Percentiles rank a stretch among this genome's conserved stretches.
Conservation (phyloP, 2,797 vertebrate genomes). For the Babyrousa celebensis region DNA sequence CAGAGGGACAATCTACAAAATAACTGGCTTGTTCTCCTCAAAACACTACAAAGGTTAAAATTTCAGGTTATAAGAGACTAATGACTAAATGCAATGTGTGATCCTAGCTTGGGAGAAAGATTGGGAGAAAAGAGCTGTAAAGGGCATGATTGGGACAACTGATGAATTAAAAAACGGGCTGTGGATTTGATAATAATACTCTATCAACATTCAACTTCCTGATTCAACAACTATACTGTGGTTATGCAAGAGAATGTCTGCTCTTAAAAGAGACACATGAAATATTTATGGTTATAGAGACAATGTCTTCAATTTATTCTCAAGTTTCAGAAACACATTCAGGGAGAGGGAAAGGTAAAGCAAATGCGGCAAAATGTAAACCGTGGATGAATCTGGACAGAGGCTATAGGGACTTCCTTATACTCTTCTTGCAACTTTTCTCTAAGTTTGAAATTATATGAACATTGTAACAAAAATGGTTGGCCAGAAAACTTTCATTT, state of each 20-base stretch:
- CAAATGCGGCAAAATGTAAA: background rate
- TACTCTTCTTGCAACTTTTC: background rate
- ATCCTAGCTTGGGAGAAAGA: background rate
- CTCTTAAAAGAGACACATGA: constrained; percentile 41
- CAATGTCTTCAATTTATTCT: background rate
- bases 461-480: background rate
- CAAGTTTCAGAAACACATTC: background rate
- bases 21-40: background rate
- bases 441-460: constrained; percentile 41
- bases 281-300: constrained; percentile 36
- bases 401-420: background rate
- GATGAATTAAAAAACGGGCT: background rate
- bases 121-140: background rate
- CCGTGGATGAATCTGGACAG: background rate
- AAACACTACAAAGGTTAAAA: background rate
- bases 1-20: background rate
- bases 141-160: background rate
- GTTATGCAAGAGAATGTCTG: background rate
- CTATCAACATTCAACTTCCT: background rate
- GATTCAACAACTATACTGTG: background rate
- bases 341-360: background rate
- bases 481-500: background rate
- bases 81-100: background rate
- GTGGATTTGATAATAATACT: background rate
- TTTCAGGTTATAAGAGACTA: constrained; percentile 25